Base-by-base conservation (phyloP, 2,888 invertebrate species). In the Sarcophaga subvicina region DNA sequence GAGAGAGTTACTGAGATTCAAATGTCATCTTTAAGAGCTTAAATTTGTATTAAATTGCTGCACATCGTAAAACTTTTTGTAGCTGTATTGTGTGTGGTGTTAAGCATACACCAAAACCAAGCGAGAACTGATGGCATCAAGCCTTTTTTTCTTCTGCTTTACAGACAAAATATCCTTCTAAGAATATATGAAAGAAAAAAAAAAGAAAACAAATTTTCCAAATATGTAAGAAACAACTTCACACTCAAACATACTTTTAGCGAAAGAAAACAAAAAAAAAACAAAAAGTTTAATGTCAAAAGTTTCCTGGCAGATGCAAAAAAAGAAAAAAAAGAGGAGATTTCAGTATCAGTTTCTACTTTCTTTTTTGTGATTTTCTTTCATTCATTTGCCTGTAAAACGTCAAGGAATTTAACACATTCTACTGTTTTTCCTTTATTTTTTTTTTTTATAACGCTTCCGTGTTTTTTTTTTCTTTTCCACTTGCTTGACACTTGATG, bases 11-110 rank as follows among this genome's bases (percentile, higher is more conserved):
- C 91, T 90, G 90, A 92, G 92, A 91, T 92, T 92, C 92, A 92
- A 92, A 92, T 92, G 91, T 90, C 92, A 90, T 91, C 91, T 91
- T 92, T 92, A 91, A 92, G 91, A 91, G 92, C 92, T 92, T 91
- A 92, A 92, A 92, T 92, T 92, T 91, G 91, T 92, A 91, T 91
- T 90, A 90, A 92, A 91, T 91, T 90, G 90, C 89, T 90, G 90
- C 89, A 88, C 90, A 89, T 90, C 90, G 90, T 91, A 92, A 91
- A 91, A 86, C 88, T 88, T 54, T 78, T 66, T 77, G 66, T 76
- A n/a, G 54, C 45, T 54, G 12, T 70, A 64, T 45, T 54, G 78
- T 17, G 5, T 49, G 49, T 54, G 54, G 12, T 37, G 49, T 47
- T 27, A 27, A 77, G 63, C 54, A 49, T 60, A 69, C 64, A 59